These are phyloP conservation scores for Apotomis capreana DNA, from an alignment of 2,888 invertebrate species.

Conservation along the genomic window DNA sequence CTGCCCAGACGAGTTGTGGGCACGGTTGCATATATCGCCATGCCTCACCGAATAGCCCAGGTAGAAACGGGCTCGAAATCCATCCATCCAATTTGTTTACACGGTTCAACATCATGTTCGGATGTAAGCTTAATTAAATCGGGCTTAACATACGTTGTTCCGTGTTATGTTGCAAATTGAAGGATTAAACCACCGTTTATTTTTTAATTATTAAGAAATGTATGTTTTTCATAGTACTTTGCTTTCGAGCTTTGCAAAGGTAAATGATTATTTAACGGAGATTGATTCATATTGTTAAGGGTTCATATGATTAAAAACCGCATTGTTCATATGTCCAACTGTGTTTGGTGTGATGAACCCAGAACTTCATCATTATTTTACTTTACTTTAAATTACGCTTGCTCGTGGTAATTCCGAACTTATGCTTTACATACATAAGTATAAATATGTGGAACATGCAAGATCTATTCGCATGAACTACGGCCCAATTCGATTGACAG, in stretches of 20 bases:
- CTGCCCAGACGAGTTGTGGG: too few relatives aligned
- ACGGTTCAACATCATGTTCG: slow-evolving; percentile 5
- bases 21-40: too few relatives aligned
- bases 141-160: slow-evolving; percentile 17
- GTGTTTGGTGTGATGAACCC: too few relatives aligned
- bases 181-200: background rate
- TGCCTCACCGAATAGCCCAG: background rate
- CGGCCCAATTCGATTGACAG: too few relatives aligned
- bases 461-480: background rate
- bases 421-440: too few relatives aligned
- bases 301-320: background rate
- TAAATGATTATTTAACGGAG: background rate
- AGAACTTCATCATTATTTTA: too few relatives aligned
- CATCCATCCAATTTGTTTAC: slow-evolving; percentile 8
- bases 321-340: too few relatives aligned
- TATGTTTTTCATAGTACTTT: background rate
- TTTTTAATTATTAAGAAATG: background rate
- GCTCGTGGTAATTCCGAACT: too few relatives aligned
- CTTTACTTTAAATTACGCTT: too few relatives aligned
- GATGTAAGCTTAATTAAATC: slow-evolving; percentile 30
- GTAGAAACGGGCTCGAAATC: slow-evolving; percentile 10
- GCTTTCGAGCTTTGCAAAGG: background rate
- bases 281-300: background rate
- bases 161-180: slow-evolving; percentile 1
- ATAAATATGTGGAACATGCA: background rate